Conservation (phyloP, 2,888 invertebrate genomes). For the Eustalomyia histrio region DNA sequence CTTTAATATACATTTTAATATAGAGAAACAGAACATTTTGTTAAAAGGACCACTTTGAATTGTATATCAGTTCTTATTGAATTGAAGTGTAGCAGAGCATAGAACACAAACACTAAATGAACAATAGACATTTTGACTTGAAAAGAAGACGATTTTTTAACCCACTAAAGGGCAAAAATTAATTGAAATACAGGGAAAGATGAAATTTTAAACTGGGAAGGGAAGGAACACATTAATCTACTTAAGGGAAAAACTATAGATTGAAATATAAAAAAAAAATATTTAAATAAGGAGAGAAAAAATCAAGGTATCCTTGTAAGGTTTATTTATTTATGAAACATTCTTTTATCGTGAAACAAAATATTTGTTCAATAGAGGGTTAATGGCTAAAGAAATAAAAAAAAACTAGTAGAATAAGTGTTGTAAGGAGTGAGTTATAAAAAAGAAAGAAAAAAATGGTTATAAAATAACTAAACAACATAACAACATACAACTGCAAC, state of each 20-base stretch:
- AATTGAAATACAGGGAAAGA: no score
- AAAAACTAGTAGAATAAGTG: neutral
- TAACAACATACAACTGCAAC: constrained; percentile 11
- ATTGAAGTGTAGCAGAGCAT: neutral
- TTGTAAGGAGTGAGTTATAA: neutral
- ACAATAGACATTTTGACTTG: constrained; percentile 9
- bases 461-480: neutral
- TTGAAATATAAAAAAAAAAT: no score
- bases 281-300: no score
- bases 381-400: neutral
- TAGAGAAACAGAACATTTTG: neutral
- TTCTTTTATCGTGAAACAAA: no score
- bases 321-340: no score
- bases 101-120: constrained; percentile 7
- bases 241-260: no score
- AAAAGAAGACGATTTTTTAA: neutral
- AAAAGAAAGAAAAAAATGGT: constrained; percentile 2
- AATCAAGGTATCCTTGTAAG: no score
- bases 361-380: neutral
- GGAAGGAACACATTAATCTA: no score
- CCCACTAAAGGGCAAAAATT: neutral
- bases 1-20: constrained; percentile 20
- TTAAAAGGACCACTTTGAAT: constrained; percentile 17
- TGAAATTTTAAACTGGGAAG: no score
- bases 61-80: neutral